Evolutionary conservation across 2,113 vertebrate genomes (phyloP), one percentile per base, ranked within the genome.

Genomic region (Callospermophilus lateralis): DNA sequence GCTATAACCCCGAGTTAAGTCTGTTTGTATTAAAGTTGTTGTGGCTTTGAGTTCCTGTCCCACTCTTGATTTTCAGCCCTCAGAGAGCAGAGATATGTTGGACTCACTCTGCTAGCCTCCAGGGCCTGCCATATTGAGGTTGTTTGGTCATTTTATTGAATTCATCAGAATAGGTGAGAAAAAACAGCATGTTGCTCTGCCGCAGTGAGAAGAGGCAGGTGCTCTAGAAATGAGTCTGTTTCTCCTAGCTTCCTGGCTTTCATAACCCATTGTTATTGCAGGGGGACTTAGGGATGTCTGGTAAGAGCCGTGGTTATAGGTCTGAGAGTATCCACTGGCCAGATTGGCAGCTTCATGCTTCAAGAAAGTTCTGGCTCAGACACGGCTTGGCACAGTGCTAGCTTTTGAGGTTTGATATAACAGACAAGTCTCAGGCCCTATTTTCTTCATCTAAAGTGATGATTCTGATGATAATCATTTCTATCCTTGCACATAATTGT

Each of bases 181-280:
- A 91, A 92, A 95, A 79, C 48, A 80, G 53, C 26, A 61, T 19
- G 68, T 39, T 89, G 42, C 39, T 22, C 15, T 20, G 55, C 61
- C 61, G 55, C 51, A 24, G 10, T 58, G 34, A 96, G 55, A 78
- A 90, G 72, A 95, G 76, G 51, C 76, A 81, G 83, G 65, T 95
- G 53, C 87, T 95, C 58, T 78, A 78, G 42, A 84, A 96, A 70
- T 26, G 3, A 93, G 70, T 80, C 19, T 86, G 17, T 88, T 97
- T 93, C 78, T 83, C 74, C 80, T 22, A 58, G 91, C 9, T 48
- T 78, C 89, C 93, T 87, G 45, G 76, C 85, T 97, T 94, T 96
- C 94, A 95, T 95, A 97, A 97, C 55, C 67, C n/a, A 65, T 4
- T 30, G 7, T 96, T 96, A 97, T 93, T 97, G 92, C 77, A 96